Base-by-base conservation (phyloP, 2,797 vertebrate genomes). In the Apogon hyalosoma region DNA sequence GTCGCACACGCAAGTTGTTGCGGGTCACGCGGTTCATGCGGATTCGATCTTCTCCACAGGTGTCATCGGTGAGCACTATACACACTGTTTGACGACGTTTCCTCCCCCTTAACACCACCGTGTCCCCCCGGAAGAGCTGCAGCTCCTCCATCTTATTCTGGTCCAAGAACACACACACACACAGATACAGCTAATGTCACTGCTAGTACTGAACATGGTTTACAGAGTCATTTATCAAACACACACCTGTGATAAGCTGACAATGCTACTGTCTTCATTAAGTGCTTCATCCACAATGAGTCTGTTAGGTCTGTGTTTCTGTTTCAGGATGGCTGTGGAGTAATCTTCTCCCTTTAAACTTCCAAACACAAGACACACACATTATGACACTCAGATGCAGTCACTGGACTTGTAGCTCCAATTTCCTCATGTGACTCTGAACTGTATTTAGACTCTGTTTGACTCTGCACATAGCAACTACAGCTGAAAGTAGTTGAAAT, bases 1-100 rank as follows among this genome's bases (percentile, higher is more conserved):
- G 94, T 61, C 97, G 96, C 49, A 99, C 98, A 48, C 97, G 94
- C 75, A 99, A 91, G 75, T 99, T 99, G 92, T 99, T 99, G 73
- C 97, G 97, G 77, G 99, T 97, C 77, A 99, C 98, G 84, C 97
- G 95, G 82, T 99, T 99, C 98, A 99, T 99, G 84, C 97, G 96
- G 83, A 99, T 97, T 86, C 21, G 21, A 4, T 99, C 99, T 90
- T 99, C 98, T 75, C 99, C 98, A 1, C 98, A 99, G 72, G 95
- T 96, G 79, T 99, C 98, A 65, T 99, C 98, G 19, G 98, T 99
- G 57, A 99, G 94, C 21, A 99, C 98, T 36, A 99, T 99, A 79
- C 97, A 99, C 48, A 99, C 98, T 0, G 97, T 98, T 93, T 99
- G 97, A 69, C 97, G 88, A 75, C 98, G 95, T 89, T 99, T 99